Conservation (phyloP, 1,140 invertebrate genomes). For the Pseudomyrmex cubaensis region DNA sequence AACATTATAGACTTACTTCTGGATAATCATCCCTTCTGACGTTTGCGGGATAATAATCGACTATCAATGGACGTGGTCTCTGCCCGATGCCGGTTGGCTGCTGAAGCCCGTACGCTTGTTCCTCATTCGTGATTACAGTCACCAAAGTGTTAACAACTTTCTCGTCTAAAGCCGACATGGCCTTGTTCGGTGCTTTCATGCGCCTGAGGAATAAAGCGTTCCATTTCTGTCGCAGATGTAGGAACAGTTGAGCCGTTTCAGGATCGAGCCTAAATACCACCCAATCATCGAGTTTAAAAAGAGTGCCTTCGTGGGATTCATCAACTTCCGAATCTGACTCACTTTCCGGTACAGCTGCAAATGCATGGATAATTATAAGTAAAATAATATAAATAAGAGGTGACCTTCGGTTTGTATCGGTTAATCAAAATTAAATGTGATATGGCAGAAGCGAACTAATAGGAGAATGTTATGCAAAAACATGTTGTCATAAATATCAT, state of each 20-base stretch:
- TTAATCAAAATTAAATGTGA: too few species aligned
- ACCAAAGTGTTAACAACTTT: conserved; percentile 89
- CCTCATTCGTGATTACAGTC: conserved; percentile 90
- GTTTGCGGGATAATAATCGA: conserved; percentile 85
- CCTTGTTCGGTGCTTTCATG: conserved; percentile 90
- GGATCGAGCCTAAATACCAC: conserved; percentile 90
- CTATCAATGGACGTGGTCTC: conserved; percentile 88
- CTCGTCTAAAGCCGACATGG: conserved; percentile 89
- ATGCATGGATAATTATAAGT: background rate
- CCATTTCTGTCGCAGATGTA: conserved; percentile 92
- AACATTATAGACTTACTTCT: conserved; percentile 65
- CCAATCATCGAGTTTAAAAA: conserved; percentile 92
- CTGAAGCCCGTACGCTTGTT: conserved; percentile 89
- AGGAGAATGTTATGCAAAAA: too few species aligned
- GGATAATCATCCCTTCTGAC: conserved; percentile 79
- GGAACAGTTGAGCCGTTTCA: conserved; percentile 88
- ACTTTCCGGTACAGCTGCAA: conserved; percentile 80
- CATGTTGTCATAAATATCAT: too few species aligned
- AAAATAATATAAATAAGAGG: too few species aligned
- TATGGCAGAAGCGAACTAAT: too few species aligned
- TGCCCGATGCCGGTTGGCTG: conserved; percentile 92
- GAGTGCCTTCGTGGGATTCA: conserved; percentile 87
- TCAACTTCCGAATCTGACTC: conserved; percentile 88
- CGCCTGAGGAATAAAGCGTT: conserved; percentile 90
- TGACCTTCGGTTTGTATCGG: too few species aligned